Evolutionary conservation across 2,888 invertebrate genomes (phyloP).

Genomic region (Petrolisthes manimaculis): DNA sequence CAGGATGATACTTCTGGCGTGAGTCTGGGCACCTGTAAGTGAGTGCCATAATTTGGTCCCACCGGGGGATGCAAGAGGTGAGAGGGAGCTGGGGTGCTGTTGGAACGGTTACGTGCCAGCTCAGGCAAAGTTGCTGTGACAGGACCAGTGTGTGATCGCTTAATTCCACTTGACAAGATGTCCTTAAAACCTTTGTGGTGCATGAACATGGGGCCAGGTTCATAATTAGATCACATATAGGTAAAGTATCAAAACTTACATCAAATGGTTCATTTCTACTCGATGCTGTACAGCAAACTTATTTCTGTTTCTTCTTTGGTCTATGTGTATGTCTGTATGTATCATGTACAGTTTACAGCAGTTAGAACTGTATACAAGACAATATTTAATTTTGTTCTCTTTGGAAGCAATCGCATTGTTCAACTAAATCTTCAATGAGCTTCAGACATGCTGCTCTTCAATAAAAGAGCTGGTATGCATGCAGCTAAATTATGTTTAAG

Average conservation of each 20-base stretch:
- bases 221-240: no score
- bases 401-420: not conserved
- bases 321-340: no score
- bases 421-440: not conserved
- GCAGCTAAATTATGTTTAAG: slow-evolving; percentile 16
- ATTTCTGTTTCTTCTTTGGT: no score
- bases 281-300: no score
- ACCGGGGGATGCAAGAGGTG: slow-evolving; percentile 40
- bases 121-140: slow-evolving; percentile 24
- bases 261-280: no score
- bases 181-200: slow-evolving; percentile 51
- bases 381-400: no score
- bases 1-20: slow-evolving; percentile 22
- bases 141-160: slow-evolving; percentile 47
- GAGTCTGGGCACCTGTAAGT: slow-evolving; percentile 45
- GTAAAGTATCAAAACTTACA: no score
- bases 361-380: no score
- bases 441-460: slow-evolving; percentile 17
- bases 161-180: slow-evolving; percentile 48
- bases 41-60: slow-evolving; percentile 56
- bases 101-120: slow-evolving; percentile 41
- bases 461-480: slow-evolving; percentile 13
- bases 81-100: slow-evolving; percentile 50
- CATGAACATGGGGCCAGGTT: slow-evolving; percentile 15
- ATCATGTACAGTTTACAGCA: no score